Percentiles rank a stretch among this genome's conserved stretches.
These are phyloP conservation scores for Rhineura floridana DNA, from an alignment of 2,113 vertebrate species.

Conservation along the genomic window DNA sequence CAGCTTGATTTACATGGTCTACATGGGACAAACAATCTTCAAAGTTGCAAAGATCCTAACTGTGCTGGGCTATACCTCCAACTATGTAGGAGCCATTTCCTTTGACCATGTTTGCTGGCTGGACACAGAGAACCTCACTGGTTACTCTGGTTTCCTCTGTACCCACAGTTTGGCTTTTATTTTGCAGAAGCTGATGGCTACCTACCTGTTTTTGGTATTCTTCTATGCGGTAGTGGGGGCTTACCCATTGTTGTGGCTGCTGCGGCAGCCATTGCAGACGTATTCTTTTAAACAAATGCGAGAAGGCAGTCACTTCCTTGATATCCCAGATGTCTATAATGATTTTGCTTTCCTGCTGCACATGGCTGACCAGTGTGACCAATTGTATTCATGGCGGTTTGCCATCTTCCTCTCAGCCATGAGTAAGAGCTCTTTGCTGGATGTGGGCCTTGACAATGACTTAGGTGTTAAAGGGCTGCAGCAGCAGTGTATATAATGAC, in stretches of 20 bases:
- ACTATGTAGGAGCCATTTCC: conserved; percentile 74
- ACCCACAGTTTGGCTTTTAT: conserved; percentile 81
- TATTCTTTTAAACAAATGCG: conserved; percentile 78
- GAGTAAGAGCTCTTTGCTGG: conserved; percentile 76
- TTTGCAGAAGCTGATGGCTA: conserved; percentile 76
- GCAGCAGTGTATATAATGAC: conserved; percentile 56
- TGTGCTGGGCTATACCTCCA: conserved; percentile 79
- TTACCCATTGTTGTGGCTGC: conserved; percentile 81
- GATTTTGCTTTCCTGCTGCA: conserved; percentile 85
- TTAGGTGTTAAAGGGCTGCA: conserved; percentile 75
- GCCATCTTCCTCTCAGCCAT: conserved; percentile 83
- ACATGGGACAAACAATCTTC: conserved; percentile 78
- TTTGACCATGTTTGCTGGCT: conserved; percentile 77
- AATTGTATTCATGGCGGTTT: conserved; percentile 78
- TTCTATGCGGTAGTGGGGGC: conserved; percentile 76
- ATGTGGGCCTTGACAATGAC: conserved; percentile 72
- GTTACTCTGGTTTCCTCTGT: conserved; percentile 78
- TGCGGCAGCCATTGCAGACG: conserved; percentile 74
- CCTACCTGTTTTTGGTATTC: conserved; percentile 76
- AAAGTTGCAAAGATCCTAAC: conserved; percentile 74
- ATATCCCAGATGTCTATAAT: conserved; percentile 78
- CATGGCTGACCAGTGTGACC: conserved; percentile 84
- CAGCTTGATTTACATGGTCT: conserved; percentile 82
- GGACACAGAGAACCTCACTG: conserved; percentile 67
- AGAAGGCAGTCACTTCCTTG: conserved; percentile 66